Conservation (phyloP, 2,888 invertebrate species). For the Agrochola litura region DNA sequence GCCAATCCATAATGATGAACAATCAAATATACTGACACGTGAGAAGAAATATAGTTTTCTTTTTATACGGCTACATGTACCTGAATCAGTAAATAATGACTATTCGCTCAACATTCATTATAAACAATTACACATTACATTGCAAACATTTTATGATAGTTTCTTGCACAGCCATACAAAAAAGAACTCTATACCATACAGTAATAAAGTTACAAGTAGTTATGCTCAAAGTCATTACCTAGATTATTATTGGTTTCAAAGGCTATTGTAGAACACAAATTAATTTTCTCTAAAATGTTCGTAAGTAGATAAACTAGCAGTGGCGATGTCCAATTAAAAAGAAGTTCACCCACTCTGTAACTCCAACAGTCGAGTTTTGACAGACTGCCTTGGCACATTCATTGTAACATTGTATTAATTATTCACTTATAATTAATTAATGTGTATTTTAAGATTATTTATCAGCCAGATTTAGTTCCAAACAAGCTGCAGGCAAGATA, state of each 20-base stretch:
- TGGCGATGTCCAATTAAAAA: constrained; percentile 44
- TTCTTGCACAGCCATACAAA: background rate
- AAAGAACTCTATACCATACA: background rate
- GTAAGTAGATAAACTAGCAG: constrained; percentile 29
- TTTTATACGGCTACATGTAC: constrained; percentile 47
- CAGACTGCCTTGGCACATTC: background rate
- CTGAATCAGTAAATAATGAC: constrained; percentile 39
- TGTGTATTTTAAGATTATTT: background rate
- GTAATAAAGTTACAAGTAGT: constrained; percentile 14
- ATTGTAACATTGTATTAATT: background rate
- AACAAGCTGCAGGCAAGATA: background rate
- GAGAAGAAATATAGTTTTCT: constrained; percentile 46
- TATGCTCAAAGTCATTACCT: background rate
- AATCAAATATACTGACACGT: constrained; percentile 38
- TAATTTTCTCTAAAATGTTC: constrained; percentile 57
- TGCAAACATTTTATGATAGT: constrained; percentile 36
- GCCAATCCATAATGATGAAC: constrained; percentile 47
- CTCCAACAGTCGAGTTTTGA: constrained; percentile 1
- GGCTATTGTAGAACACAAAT: constrained; percentile 54
- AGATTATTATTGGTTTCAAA: constrained; percentile 38
- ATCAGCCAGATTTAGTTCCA: background rate
- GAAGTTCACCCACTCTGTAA: background rate
- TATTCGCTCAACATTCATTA: constrained; percentile 53
- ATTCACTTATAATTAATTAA: background rate
- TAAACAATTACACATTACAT: constrained; percentile 48